phyloP scores from a whole-genome alignment of 2,113 vertebrate genomes.

The Lepus europaeus region DNA sequence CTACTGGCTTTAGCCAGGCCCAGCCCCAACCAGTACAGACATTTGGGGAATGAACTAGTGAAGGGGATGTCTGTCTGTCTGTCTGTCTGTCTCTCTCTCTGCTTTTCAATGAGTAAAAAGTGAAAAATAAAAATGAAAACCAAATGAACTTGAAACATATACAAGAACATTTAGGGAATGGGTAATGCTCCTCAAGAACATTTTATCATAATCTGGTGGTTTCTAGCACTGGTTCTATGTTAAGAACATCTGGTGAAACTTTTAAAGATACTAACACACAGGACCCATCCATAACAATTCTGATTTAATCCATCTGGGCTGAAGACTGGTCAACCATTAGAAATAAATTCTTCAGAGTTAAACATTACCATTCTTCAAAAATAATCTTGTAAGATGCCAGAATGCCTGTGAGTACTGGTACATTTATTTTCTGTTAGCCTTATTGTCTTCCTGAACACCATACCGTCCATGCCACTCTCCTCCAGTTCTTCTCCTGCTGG shows the following conservation, averaged over 20 bases:
- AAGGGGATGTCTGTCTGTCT: too few relatives aligned
- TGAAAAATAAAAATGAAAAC: too few relatives aligned
- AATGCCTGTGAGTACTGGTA: neutral
- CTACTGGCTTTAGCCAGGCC: too few relatives aligned
- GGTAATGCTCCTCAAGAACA: neutral
- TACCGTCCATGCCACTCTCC: neutral
- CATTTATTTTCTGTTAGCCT: neutral
- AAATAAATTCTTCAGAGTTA: conserved; percentile 3
- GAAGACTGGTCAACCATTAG: neutral
- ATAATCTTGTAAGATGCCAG: conserved; percentile 5
- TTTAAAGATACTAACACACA: neutral
- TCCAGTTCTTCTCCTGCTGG: neutral
- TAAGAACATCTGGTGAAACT: neutral
- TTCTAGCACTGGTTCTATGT: neutral
- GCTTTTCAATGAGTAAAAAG: too few relatives aligned
- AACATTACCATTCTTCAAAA: conserved; percentile 10
- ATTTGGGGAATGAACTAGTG: too few relatives aligned
- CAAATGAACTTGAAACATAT: conserved; percentile 22
- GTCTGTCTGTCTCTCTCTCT: too few relatives aligned
- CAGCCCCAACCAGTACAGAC: too few relatives aligned
- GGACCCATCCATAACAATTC: neutral
- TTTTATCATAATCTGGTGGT: neutral
- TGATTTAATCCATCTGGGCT: neutral
- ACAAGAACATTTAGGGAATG: conserved; percentile 38
- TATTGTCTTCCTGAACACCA: neutral